Evolutionary conservation across 2,888 invertebrate genomes (phyloP).

Genomic region (Volucella zonaria): DNA sequence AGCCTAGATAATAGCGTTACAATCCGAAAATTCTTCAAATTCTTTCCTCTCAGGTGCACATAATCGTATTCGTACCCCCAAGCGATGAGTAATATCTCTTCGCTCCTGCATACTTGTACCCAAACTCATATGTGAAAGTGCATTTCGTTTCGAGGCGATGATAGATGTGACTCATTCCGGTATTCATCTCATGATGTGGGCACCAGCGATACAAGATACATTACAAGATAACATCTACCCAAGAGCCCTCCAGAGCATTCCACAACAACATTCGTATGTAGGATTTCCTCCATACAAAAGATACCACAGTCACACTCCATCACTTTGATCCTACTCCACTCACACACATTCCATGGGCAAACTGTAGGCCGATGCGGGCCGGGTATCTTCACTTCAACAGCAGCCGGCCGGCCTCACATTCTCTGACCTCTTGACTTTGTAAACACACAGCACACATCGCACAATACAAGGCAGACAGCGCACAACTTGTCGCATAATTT

Average conservation of each 20-base stretch:
- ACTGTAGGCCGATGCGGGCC: not conserved
- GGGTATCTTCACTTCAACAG: not conserved
- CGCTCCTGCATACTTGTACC: not conserved
- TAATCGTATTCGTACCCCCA: not conserved
- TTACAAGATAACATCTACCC: slow-evolving; percentile 55
- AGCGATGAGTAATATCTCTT: slow-evolving; percentile 1
- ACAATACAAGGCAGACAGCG: slow-evolving; percentile 14
- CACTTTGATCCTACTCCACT: slow-evolving; percentile 33
- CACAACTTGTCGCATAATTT: slow-evolving; percentile 67
- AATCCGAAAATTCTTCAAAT: no score
- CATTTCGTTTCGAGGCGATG: slow-evolving; percentile 43
- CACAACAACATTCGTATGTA: slow-evolving; percentile 34
- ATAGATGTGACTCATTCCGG: slow-evolving; percentile 54
- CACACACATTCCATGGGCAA: slow-evolving; percentile 30
- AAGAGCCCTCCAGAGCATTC: slow-evolving; percentile 35
- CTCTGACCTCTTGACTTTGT: slow-evolving; percentile 72
- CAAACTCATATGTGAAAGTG: slow-evolving; percentile 34
- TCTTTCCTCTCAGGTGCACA: no score
- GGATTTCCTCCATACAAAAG: slow-evolving; percentile 35
- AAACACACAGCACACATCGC: slow-evolving; percentile 57
- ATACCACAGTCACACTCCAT: slow-evolving; percentile 30
- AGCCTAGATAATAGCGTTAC: no score
- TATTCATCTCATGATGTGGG: slow-evolving; percentile 45
- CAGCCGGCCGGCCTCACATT: slow-evolving; percentile 37
- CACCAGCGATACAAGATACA: slow-evolving; percentile 52